Percentiles rank a stretch among this genome's conserved stretches.
These are phyloP conservation scores for Naja naja DNA, from an alignment of 2,113 vertebrate species.

Conservation along the genomic window DNA sequence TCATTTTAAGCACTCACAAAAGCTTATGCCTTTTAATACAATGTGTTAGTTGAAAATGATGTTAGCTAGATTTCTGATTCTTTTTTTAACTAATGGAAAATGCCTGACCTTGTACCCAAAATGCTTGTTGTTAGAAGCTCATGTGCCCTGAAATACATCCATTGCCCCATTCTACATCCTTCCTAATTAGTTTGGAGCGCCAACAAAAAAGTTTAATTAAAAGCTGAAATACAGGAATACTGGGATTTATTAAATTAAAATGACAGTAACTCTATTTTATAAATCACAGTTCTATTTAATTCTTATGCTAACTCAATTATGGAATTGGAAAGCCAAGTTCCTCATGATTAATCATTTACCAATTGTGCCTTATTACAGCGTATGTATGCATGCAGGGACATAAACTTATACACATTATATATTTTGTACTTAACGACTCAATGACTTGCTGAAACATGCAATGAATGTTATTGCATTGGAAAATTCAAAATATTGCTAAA, in stretches of 20 bases:
- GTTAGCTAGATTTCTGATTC: background rate
- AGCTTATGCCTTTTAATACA: background rate
- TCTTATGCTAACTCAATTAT: background rate
- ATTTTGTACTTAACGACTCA: constrained; percentile 16
- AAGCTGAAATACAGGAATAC: background rate
- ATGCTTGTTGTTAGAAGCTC: background rate
- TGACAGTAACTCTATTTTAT: background rate
- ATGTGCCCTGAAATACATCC: background rate
- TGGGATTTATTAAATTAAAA: background rate
- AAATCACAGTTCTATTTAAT: background rate
- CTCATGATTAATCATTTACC: background rate
- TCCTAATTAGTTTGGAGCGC: background rate
- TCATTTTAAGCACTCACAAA: background rate
- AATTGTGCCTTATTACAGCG: background rate
- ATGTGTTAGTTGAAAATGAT: background rate
- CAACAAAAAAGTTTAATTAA: background rate
- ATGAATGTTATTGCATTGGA: constrained; percentile 3
- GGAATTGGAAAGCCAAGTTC: background rate
- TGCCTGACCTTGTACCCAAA: background rate
- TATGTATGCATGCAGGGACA: background rate
- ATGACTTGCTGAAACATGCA: constrained; percentile 10
- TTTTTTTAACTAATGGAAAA: background rate
- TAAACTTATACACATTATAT: background rate
- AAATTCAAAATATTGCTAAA: constrained; percentile 19
- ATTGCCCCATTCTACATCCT: background rate